Evolutionary conservation across 2,797 vertebrate species (phyloP), one percentile per base, ranked within the genome.

Genomic region (Siniperca undulata): DNA sequence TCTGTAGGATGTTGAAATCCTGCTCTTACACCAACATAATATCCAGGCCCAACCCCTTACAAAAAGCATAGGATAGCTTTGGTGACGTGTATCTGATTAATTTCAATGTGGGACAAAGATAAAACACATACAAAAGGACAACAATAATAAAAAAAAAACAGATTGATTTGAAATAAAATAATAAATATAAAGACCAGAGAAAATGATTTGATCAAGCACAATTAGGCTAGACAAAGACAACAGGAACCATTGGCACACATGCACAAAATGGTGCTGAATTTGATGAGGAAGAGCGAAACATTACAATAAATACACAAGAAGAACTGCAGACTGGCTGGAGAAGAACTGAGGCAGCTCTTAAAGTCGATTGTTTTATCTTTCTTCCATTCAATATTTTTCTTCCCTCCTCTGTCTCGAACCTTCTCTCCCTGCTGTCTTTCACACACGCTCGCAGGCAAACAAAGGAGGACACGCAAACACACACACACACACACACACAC

Each of bases 171-270:
- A 86, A 84, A 74, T 76, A 78, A 94, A 92, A 91, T 83, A 92
- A 93, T 88, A 93, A 94, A 93, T 92, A 93, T 82, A 80, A 88
- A 88, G 72, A 85, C 46, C 30, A 85, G 80, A 85, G 70, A 89
- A 78, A 77, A 81, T 42, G 7, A 84, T 87, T 85, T 85, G 91
- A 88, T 93, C 85, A 87, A 93, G 91, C 92, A 92, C 74, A 75
- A 89, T 88, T 82, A 89, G 83, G 89, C 88, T 84, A 91, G 92
- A 93, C 79, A 88, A 92, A 93, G 89, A 94, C 87, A 82, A 93
- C 77, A 90, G 91, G 90, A 93, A 89, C 91, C 80, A 76, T 96
- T 97, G 96, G 97, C 96, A 96, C 96, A 94, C 95, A 93, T 95
- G 96, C 94, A 97, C 87, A 94, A 87, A 90, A 86, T 7, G 72